These are phyloP conservation scores for Lagodon rhomboides DNA, from an alignment of 2,797 vertebrate genomes.

Conservation along the genomic window DNA sequence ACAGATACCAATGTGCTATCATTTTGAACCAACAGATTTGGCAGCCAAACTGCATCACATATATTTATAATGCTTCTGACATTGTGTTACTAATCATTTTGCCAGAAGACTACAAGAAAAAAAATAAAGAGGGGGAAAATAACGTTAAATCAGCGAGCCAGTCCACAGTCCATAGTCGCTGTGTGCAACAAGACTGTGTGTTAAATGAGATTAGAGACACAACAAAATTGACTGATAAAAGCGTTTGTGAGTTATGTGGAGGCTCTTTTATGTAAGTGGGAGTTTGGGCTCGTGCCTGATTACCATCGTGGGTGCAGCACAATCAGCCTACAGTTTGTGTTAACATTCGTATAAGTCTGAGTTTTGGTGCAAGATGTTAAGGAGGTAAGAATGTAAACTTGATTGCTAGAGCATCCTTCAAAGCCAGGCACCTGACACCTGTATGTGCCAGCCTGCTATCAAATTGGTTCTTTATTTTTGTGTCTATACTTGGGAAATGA, in stretches of 20 bases:
- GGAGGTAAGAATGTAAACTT: background rate
- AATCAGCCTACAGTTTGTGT: background rate
- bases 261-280: background rate
- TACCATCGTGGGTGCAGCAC: background rate
- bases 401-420: background rate
- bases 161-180: background rate
- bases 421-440: background rate
- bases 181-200: background rate
- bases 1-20: background rate
- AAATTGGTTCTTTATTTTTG: too few relatives aligned
- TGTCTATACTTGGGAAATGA: background rate
- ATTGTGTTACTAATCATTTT: background rate
- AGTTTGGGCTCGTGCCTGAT: background rate
- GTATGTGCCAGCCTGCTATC: background rate
- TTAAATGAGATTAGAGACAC: slow-evolving; percentile 16
- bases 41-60: background rate
- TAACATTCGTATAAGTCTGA: background rate
- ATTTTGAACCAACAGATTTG: background rate
- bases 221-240: background rate
- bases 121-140: too few relatives aligned
- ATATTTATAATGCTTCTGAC: too few relatives aligned
- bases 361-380: background rate
- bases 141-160: background rate
- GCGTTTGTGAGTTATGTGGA: background rate
- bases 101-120: background rate